phyloP scores from a whole-genome alignment of 2,888 invertebrate species.

The Standfussiana lucernea region DNA sequence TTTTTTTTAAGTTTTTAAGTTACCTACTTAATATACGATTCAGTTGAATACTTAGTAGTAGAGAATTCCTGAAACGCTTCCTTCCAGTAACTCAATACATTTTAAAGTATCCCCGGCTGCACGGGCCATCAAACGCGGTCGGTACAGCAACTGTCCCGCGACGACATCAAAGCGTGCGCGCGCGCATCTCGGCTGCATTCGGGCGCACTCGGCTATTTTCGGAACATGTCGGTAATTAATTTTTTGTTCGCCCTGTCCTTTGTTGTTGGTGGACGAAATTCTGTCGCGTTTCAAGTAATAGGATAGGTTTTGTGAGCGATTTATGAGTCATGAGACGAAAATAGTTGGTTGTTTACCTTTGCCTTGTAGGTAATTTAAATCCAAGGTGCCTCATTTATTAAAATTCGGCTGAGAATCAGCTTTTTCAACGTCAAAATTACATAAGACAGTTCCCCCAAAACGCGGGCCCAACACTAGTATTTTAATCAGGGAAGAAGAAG shows the following conservation, averaged over 20 bases:
- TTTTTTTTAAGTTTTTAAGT: too few relatives aligned
- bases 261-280: conserved; percentile 75
- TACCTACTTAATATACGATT: too few relatives aligned
- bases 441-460: too few relatives aligned
- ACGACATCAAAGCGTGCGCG: conserved; percentile 81
- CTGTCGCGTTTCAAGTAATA: conserved; percentile 59
- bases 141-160: conserved; percentile 65
- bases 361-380: neutral
- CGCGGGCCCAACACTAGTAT: too few relatives aligned
- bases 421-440: too few relatives aligned
- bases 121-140: conserved; percentile 59
- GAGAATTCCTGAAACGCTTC: conserved; percentile 34
- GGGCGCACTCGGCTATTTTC: conserved; percentile 79
- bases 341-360: conserved; percentile 27
- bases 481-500: neutral
- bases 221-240: conserved; percentile 82
- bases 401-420: too few relatives aligned
- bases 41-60: neutral
- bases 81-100: conserved; percentile 39
- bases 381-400: too few relatives aligned
- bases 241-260: conserved; percentile 83
- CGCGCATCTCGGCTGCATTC: conserved; percentile 67
- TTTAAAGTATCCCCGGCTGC: conserved; percentile 48
- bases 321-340: conserved; percentile 43
- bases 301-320: conserved; percentile 51